A percentile compares a stretch with the other conserved stretches of the same genome.
phyloP scores from a whole-genome alignment of 1,140 invertebrate species.

The Papilio polyxenes region DNA sequence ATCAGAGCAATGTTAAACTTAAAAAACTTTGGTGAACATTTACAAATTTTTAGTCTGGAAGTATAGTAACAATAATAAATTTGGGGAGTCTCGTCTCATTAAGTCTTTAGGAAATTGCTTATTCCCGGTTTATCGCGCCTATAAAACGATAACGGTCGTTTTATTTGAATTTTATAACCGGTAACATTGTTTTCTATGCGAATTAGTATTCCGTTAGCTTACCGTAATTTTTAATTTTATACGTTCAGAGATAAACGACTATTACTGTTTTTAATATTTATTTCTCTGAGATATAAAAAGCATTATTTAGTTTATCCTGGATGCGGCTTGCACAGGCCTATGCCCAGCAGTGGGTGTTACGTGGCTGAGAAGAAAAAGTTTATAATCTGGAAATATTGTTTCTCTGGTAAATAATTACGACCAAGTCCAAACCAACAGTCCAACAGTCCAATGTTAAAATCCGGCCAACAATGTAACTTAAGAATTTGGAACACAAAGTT shows the following conservation, averaged over 20 bases:
- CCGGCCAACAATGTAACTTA: no score
- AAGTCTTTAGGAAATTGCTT: conserved; percentile 29
- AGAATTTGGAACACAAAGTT: no score
- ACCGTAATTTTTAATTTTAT: conserved; percentile 1
- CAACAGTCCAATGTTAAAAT: no score
- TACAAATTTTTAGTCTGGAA: not conserved
- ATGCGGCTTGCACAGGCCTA: no score
- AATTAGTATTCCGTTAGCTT: conserved; percentile 17
- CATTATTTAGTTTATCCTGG: no score
- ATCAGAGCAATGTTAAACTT: not conserved
- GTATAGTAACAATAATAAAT: conserved; percentile 16
- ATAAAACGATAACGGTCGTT: conserved; percentile 27
- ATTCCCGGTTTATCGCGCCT: conserved; percentile 10
- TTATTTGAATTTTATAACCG: conserved; percentile 28
- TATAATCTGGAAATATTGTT: no score
- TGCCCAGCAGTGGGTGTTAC: no score
- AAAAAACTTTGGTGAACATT: not conserved
- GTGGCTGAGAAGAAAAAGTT: no score
- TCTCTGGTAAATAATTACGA: no score
- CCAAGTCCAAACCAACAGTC: no score
- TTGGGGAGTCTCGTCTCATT: conserved; percentile 6
- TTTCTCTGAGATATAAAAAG: not conserved
- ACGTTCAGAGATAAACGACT: not conserved
- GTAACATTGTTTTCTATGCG: conserved; percentile 23
- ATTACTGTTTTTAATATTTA: not conserved